Evolutionary conservation across 2,888 invertebrate genomes (phyloP).

Genomic region (Plemyria rubiginata): DNA sequence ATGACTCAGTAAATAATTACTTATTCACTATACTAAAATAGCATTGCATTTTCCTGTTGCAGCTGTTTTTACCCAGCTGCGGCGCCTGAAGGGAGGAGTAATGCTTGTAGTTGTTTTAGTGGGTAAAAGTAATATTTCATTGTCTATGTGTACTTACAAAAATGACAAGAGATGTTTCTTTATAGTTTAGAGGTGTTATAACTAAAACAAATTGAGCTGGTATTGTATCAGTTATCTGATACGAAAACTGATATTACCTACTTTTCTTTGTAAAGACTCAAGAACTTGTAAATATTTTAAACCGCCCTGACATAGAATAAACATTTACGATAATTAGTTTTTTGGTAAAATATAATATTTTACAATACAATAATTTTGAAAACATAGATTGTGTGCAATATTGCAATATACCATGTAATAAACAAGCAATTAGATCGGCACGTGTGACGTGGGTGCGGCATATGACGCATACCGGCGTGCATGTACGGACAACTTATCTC

Average conservation of each 20-base stretch:
- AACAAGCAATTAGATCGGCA: slow-evolving; percentile 61
- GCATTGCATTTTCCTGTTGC: slow-evolving; percentile 56
- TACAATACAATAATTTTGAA: neutral
- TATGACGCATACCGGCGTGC: slow-evolving; percentile 57
- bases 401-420: slow-evolving; percentile 39
- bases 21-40: slow-evolving; percentile 51
- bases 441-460: slow-evolving; percentile 57
- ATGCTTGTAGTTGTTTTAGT: slow-evolving; percentile 31
- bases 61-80: slow-evolving; percentile 41
- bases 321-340: no score
- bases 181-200: no score
- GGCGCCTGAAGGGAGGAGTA: slow-evolving; percentile 35
- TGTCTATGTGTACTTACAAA: slow-evolving; percentile 29
- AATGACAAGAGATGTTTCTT: slow-evolving; percentile 25
- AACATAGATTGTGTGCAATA: slow-evolving; percentile 25
- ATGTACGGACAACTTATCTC: slow-evolving; percentile 38
- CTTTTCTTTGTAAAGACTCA: no score
- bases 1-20: slow-evolving; percentile 61
- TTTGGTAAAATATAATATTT: no score
- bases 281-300: no score
- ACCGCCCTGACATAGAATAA: no score
- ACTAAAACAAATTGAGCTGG: no score
- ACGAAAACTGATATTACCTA: no score
- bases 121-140: slow-evolving; percentile 35
- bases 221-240: no score